Evolutionary conservation across 1,140 invertebrate species (phyloP), one percentile per base, ranked within the genome.

Genomic region (Zaprionus camerounensis): DNA sequence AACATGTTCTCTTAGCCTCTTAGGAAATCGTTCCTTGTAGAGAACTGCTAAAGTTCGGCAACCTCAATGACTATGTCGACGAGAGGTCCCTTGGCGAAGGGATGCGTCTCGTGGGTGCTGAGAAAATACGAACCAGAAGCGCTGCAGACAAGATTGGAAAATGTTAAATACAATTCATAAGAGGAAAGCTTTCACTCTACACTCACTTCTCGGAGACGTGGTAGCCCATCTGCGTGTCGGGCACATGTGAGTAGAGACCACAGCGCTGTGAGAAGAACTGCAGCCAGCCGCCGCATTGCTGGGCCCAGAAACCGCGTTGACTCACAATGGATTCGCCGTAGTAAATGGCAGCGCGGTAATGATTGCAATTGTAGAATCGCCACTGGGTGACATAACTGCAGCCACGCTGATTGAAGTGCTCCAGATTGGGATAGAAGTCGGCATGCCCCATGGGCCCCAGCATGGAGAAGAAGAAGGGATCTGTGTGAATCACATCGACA

Each of bases 381-480:
- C 76, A 77, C 17, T 82, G 59, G 22, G 51, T 71, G 1, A 81
- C 22, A 26, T 82, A 94, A 51, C 93, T 95, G 84, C 97, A 98
- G 2, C 97, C 97, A 0, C 96, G 96, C 84, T 97, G 97, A 9
- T 94, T 88, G 0, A 95, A 92, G 24, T 91, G 93, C 7, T 97
- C 96, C 6, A 95, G 95, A 91, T 98, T 98, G 0, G 96, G 96
- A 93, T 96, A 98, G 92, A 97, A 97, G 84, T 98, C 97, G 0
- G 94, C 95, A 75, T 96, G 95, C 1, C 97, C 97, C 24, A 96
- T 84, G 1, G 94, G 94, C 7, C 93, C 81, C 11, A 93, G 80
- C 80, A 94, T 94, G 0, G 96, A 96, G 20, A 95, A 94, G 12
- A 95, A 91, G 26, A 95, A 95, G 0, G 94, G 95, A 78, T 94